Evolutionary conservation across 2,113 vertebrate genomes (phyloP).

Genomic region (Tautogolabrus adspersus): DNA sequence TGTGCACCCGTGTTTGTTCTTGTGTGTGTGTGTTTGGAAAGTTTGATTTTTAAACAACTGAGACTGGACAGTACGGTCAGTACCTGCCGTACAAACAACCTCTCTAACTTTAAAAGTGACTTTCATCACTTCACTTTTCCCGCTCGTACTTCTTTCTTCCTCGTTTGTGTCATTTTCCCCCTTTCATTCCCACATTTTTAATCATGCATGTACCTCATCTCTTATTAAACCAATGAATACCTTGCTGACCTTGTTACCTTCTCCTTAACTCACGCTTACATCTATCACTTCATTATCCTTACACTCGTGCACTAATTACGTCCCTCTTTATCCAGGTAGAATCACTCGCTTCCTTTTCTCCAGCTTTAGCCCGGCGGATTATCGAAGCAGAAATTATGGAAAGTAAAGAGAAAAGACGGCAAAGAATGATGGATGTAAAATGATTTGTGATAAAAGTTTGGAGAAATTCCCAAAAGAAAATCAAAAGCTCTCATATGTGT

Average conservation of each 20-base stretch:
- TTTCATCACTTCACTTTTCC: conserved; percentile 7
- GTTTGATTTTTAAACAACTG: not conserved
- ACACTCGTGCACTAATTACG: conserved; percentile 64
- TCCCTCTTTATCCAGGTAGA: conserved; percentile 57
- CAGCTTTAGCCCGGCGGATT: conserved; percentile 43
- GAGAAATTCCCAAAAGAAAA: conserved; percentile 12
- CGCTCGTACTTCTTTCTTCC: not conserved
- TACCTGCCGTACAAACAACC: conserved; percentile 11
- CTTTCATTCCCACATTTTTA: conserved; percentile 39
- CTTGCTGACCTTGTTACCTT: conserved; percentile 52
- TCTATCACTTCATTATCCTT: conserved; percentile 70
- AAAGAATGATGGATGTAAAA: conserved; percentile 29
- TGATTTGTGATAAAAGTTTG: conserved; percentile 14
- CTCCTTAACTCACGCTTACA: conserved; percentile 46
- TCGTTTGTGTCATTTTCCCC: conserved; percentile 29
- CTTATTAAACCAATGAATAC: conserved; percentile 54
- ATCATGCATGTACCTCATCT: conserved; percentile 45
- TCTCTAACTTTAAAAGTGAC: conserved; percentile 43
- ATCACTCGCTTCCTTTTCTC: conserved; percentile 52
- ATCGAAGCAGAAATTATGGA: conserved; percentile 47
- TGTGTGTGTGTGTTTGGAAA: not conserved
- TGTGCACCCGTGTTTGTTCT: not conserved
- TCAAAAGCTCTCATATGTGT: not conserved
- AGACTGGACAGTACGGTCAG: not conserved
- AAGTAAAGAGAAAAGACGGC: not conserved